Evolutionary conservation across 2,113 vertebrate species (phyloP), one percentile per base, ranked within the genome.

Genomic region (Periophthalmus modestus): DNA sequence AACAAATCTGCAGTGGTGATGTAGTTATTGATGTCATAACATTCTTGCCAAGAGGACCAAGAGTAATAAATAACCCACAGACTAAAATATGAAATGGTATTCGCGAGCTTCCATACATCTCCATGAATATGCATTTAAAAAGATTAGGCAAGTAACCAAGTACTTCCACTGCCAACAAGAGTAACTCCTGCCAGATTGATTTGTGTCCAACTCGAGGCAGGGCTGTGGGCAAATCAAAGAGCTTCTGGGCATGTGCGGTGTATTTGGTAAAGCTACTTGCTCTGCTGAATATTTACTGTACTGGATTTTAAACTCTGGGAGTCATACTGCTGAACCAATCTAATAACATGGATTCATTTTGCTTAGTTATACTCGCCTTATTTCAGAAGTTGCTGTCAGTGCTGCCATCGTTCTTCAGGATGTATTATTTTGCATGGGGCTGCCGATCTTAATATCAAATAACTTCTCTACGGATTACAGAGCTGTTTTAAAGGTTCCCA

Each of bases 101-200:
- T 55, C 52, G 19, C n/a, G 16, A n/a, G 52, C 52, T 59, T 62
- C 16, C 59, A 62, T 33, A 62, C 28, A 34, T 59, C 57, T 24
- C 57, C 23, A 59, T 59, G 57, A 28, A 59, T 59, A 59, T 23
- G 21, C 11, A 62, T 62, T 33, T 34, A 62, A 34, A 62, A 34
- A 62, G 59, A 62, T 62, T 62, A 62, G 59, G 59, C 59, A 33
- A 33, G 28, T 62, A 28, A 62, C 24, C 59, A 33, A 62, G 24
- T 3, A 5, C 28, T 7, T 16, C 28, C 15, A 34, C 59, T 62
- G 59, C 24, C 59, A 62, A 62, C 59, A 15, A 18, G 2, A 34
- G 28, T 34, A 18, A 15, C 24, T 16, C 28, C 24, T 34, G 59
- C 59, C 59, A 62, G 28, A 34, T 33, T 34, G 59, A 62, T 62